phyloP scores from a whole-genome alignment of 2,797 vertebrate genomes.

The Tiaroga cobitis region DNA sequence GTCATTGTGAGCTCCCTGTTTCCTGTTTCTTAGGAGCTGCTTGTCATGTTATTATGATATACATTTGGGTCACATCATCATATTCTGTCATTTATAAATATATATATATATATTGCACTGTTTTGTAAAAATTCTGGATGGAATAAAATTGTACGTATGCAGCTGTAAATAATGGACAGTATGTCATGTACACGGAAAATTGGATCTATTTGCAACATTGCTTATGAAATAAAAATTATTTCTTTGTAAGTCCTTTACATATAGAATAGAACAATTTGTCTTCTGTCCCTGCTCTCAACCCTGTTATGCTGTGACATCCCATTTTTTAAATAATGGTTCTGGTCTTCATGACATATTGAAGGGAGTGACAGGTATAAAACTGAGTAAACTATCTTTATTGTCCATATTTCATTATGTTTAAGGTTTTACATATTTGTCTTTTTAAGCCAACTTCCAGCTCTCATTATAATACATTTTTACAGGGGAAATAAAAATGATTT shows the following conservation, averaged over 20 bases:
- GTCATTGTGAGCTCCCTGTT: background rate
- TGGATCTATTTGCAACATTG: background rate
- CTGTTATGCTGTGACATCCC: background rate
- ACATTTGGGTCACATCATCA: background rate
- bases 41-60: background rate
- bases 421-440: background rate
- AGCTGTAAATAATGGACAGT: constrained; percentile 3
- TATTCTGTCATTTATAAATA: background rate
- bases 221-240: background rate
- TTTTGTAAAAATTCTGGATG: constrained; percentile 14
- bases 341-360: background rate
- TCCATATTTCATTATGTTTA: background rate
- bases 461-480: background rate
- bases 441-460: background rate
- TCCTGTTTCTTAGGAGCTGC: background rate
- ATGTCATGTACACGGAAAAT: background rate
- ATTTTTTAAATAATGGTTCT: background rate
- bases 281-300: background rate
- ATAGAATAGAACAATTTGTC: background rate
- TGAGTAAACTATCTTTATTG: background rate
- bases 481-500: too few species aligned
- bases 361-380: background rate
- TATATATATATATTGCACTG: constrained; percentile 6
- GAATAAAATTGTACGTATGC: background rate
- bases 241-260: background rate